phyloP scores from a whole-genome alignment of 1,140 invertebrate species.

The Neodiprion virginianus region DNA sequence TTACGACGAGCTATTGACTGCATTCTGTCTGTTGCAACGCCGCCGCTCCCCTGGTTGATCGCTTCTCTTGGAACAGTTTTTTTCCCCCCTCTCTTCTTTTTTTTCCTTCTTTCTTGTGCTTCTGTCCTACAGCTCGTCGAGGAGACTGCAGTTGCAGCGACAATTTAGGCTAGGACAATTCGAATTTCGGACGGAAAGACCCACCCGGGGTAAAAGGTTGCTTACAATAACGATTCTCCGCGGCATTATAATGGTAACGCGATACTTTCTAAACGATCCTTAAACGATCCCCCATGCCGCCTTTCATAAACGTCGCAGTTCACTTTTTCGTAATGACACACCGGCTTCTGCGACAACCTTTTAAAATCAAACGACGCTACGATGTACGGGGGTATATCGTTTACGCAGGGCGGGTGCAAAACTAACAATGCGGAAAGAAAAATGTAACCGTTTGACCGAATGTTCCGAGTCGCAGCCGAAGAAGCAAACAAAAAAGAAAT shows the following conservation, averaged over 20 bases:
- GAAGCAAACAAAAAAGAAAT: too few species aligned
- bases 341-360: neutral
- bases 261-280: constrained; percentile 4
- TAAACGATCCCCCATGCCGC: neutral
- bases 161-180: neutral
- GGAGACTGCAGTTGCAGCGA: constrained; percentile 18
- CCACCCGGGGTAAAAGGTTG: neutral
- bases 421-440: too few species aligned
- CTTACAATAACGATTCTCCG: neutral
- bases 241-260: neutral
- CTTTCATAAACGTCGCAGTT: too few species aligned
- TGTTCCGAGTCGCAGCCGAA: too few species aligned
- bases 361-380: too few species aligned
- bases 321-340: neutral
- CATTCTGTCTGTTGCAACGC: too few species aligned
- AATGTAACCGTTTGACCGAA: too few species aligned
- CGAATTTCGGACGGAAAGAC: too few species aligned
- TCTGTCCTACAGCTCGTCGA: neutral
- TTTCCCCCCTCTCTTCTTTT: neutral
- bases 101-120: constrained; percentile 8
- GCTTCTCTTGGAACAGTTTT: constrained; percentile 6
- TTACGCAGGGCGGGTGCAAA: neutral
- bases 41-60: neutral
- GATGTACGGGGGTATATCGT: neutral
- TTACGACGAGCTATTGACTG: too few species aligned